Conservation (phyloP, 2,888 invertebrate species). For the Venusia cambrica region DNA sequence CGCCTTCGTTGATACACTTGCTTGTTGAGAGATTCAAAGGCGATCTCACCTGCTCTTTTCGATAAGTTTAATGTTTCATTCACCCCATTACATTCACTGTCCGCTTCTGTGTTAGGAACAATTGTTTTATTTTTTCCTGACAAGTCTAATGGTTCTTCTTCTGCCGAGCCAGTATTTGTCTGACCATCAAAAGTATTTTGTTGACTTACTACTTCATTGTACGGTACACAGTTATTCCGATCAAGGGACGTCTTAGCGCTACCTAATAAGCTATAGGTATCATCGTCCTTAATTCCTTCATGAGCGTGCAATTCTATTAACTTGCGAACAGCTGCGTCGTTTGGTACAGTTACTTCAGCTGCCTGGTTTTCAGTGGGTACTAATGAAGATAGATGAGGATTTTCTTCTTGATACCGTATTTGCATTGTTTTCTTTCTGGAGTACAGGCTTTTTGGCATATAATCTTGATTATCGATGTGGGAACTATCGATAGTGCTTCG, state of each 20-base stretch:
- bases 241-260: not conserved
- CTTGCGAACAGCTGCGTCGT: conserved; percentile 1
- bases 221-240: not conserved
- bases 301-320: not conserved
- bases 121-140: conserved; percentile 6
- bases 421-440: conserved; percentile 1
- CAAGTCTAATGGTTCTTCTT: conserved; percentile 16
- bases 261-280: not conserved
- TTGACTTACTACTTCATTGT: not conserved
- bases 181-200: not conserved
- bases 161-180: conserved; percentile 1
- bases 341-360: conserved; percentile 5
- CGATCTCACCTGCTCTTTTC: not conserved
- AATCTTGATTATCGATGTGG: not conserved
- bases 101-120: not conserved
- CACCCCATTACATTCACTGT: too few species aligned
- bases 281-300: conserved; percentile 1
- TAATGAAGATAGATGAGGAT: conserved; percentile 5
- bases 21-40: too few species aligned
- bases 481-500: not conserved
- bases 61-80: conserved; percentile 1
- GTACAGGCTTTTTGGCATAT: conserved; percentile 3
- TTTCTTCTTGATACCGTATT: conserved; percentile 3
- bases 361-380: conserved; percentile 9
- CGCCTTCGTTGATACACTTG: too few species aligned